Conservation (phyloP, 1,140 invertebrate species). For the Ptiloglossa arizonensis region DNA sequence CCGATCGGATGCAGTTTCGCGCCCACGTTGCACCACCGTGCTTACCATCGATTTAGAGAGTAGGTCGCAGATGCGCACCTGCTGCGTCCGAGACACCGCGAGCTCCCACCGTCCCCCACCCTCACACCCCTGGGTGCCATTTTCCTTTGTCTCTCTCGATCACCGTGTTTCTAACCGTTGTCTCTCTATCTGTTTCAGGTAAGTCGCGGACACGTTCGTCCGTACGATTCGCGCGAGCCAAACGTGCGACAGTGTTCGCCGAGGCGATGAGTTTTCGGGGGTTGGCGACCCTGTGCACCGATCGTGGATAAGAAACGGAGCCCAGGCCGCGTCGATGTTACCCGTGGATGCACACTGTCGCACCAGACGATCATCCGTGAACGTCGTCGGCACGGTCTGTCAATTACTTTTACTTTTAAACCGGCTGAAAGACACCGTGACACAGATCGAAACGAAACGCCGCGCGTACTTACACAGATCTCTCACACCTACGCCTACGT, state of each 20-base stretch:
- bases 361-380: constrained; percentile 4
- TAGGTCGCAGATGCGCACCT: constrained; percentile 60
- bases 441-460: constrained; percentile 38
- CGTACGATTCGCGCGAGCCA: too few relatives aligned
- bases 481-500: constrained; percentile 48
- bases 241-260: too few relatives aligned
- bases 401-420: constrained; percentile 49
- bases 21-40: constrained; percentile 39
- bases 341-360: not conserved
- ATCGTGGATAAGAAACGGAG: too few relatives aligned
- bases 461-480: constrained; percentile 35
- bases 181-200: constrained; percentile 6
- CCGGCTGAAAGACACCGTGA: constrained; percentile 35
- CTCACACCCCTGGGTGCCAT: too few relatives aligned
- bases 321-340: not conserved
- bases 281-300: too few relatives aligned
- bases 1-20: constrained; percentile 34
- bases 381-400: constrained; percentile 10
- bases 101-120: too few relatives aligned
- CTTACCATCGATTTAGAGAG: constrained; percentile 54
- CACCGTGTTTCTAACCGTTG: too few relatives aligned
- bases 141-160: too few relatives aligned
- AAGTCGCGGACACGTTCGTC: not conserved
- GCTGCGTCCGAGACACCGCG: constrained; percentile 30
- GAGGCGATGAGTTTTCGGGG: not conserved